Percentiles rank a stretch among this genome's conserved stretches.
These are phyloP conservation scores for Drosophila repletoides DNA, from an alignment of 1,140 invertebrate species.

Conservation along the genomic window DNA sequence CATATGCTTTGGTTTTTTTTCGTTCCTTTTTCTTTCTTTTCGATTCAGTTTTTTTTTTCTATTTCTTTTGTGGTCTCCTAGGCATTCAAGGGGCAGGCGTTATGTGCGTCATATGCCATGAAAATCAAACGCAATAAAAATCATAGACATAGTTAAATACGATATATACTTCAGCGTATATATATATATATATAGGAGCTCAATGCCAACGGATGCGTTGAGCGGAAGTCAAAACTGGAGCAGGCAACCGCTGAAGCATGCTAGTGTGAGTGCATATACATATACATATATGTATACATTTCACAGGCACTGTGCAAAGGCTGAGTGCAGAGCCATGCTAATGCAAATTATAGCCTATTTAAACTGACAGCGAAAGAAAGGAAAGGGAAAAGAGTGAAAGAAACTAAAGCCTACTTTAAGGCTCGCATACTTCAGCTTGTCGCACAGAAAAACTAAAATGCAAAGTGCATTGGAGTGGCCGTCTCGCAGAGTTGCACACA, in stretches of 20 bases:
- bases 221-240: slow-evolving; percentile 61
- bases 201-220: slow-evolving; percentile 26
- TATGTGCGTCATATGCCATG: slow-evolving; percentile 71
- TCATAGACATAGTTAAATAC: slow-evolving; percentile 36
- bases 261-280: slow-evolving; percentile 2
- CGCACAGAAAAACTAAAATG: slow-evolving; percentile 62
- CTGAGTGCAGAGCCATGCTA: slow-evolving; percentile 73
- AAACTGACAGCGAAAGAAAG: slow-evolving; percentile 48
- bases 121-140: slow-evolving; percentile 78
- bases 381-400: not conserved
- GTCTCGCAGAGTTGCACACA: slow-evolving; percentile 33
- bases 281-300: slow-evolving; percentile 30
- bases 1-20: slow-evolving; percentile 49
- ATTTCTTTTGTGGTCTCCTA: too few species aligned
- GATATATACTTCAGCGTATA: slow-evolving; percentile 17
- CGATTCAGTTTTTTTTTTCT: slow-evolving; percentile 10
- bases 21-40: not conserved
- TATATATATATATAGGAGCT: slow-evolving; percentile 2
- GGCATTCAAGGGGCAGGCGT: not conserved
- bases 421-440: slow-evolving; percentile 61
- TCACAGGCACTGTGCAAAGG: slow-evolving; percentile 41
- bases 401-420: slow-evolving; percentile 67
- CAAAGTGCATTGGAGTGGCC: slow-evolving; percentile 43
- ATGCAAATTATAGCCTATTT: slow-evolving; percentile 80
- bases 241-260: slow-evolving; percentile 12